Conservation (phyloP, 2,113 vertebrate genomes). For the Rhinoptilus africanus region DNA sequence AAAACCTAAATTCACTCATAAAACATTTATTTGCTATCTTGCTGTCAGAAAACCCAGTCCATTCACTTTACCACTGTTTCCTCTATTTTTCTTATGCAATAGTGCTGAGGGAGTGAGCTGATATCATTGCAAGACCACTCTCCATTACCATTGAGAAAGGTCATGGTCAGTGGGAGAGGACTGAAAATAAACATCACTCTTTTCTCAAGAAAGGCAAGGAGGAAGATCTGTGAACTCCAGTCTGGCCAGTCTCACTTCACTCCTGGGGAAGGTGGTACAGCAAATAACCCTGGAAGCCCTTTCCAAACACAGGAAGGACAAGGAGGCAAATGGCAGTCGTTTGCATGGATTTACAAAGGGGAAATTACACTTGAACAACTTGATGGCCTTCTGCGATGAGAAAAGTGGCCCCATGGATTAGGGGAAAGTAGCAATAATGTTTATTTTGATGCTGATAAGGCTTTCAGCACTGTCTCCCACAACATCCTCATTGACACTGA, state of each 20-base stretch:
- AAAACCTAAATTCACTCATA: not conserved
- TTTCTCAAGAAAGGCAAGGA: not conserved
- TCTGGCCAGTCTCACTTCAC: not conserved
- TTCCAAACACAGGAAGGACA: not conserved
- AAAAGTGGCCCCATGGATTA: not conserved
- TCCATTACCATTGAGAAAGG: not conserved
- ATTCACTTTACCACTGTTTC: not conserved
- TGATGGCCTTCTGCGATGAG: not conserved
- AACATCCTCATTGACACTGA: not conserved
- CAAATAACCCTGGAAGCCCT: not conserved
- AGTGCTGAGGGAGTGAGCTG: not conserved
- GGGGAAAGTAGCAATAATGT: not conserved
- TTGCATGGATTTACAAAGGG: not conserved
- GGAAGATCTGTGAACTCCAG: not conserved
- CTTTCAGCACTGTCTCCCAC: not conserved
- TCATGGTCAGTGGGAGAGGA: not conserved
- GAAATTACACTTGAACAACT: not conserved
- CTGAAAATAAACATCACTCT: fast-evolving
- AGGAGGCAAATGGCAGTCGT: fast-evolving
- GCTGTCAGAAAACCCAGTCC: not conserved
- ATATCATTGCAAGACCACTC: not conserved
- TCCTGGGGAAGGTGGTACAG: not conserved
- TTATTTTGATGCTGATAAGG: not conserved
- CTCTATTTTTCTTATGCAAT: not conserved
- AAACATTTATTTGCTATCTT: not conserved